Conservation (phyloP, 1,140 invertebrate species). For the Lordiphosa collinella region DNA sequence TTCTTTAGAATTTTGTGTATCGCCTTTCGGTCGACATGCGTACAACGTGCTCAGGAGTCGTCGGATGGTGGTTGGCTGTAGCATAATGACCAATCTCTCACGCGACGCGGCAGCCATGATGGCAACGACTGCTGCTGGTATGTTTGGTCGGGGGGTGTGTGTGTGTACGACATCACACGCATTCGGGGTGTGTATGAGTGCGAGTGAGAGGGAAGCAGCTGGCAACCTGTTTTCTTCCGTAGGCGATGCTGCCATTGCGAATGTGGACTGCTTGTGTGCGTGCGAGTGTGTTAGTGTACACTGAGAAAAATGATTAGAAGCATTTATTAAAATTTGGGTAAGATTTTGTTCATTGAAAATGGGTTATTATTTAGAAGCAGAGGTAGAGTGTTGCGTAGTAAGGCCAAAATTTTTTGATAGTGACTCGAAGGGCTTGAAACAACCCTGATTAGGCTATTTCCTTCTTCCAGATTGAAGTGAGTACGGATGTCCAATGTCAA, state of each 20-base stretch:
- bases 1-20: slow-evolving; percentile 20
- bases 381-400: too few species aligned
- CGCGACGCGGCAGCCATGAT: slow-evolving; percentile 53
- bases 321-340: neutral
- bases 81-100: slow-evolving; percentile 50
- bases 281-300: slow-evolving; percentile 19
- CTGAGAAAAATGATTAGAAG: slow-evolving; percentile 18
- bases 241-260: slow-evolving; percentile 15
- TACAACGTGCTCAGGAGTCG: slow-evolving; percentile 32
- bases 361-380: too few species aligned
- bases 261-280: too few species aligned
- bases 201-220: slow-evolving; percentile 7
- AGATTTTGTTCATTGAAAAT: too few species aligned
- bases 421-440: too few species aligned
- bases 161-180: slow-evolving; percentile 3
- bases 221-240: slow-evolving; percentile 21
- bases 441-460: too few species aligned
- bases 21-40: slow-evolving; percentile 47
- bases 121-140: slow-evolving; percentile 3
- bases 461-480: too few species aligned
- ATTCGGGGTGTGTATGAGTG: neutral
- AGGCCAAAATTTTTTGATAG: too few species aligned
- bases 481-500: too few species aligned
- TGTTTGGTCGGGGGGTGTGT: slow-evolving; percentile 6
- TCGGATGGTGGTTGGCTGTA: slow-evolving; percentile 33